Evolutionary conservation across 2,888 invertebrate species (phyloP).

Genomic region (Drosophila quinaria): DNA sequence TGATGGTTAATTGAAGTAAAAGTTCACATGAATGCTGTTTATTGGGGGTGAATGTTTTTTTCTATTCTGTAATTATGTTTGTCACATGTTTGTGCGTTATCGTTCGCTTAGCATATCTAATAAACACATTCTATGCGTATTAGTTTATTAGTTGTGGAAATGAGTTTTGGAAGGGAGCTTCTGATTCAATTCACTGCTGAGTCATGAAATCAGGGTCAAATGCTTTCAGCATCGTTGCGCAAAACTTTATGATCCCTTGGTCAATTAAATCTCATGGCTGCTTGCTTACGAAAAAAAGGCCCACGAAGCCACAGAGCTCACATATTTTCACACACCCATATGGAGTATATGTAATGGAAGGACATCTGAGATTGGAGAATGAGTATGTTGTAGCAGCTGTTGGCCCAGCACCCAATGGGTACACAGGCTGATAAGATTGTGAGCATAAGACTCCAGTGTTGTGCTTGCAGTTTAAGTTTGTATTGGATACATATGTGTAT

Average conservation of each 20-base stretch:
- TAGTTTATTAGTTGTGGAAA: conserved; percentile 19
- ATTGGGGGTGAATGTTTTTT: neutral
- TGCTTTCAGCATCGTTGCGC: conserved; percentile 83
- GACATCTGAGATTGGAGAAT: conserved; percentile 6
- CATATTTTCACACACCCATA: conserved; percentile 42
- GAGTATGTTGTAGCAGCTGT: neutral
- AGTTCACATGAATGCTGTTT: neutral
- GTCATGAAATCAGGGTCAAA: conserved; percentile 84
- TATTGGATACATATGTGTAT: no score
- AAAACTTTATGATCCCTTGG: conserved; percentile 84
- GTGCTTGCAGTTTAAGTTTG: no score
- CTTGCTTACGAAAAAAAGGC: conserved; percentile 34
- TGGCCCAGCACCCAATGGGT: neutral
- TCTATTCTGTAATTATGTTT: conserved; percentile 12
- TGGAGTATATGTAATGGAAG: conserved; percentile 14
- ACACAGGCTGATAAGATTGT: no score
- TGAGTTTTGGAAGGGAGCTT: conserved; percentile 1
- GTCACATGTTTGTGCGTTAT: conserved; percentile 18
- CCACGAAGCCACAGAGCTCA: conserved; percentile 1
- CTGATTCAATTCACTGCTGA: conserved; percentile 69
- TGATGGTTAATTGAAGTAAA: neutral
- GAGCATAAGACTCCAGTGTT: no score
- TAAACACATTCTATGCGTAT: conserved; percentile 41
- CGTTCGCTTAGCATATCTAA: conserved; percentile 18
- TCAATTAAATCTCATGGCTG: conserved; percentile 84